These are phyloP conservation scores for Anguilla anguilla DNA, from an alignment of 2,797 vertebrate species.

Conservation along the genomic window DNA sequence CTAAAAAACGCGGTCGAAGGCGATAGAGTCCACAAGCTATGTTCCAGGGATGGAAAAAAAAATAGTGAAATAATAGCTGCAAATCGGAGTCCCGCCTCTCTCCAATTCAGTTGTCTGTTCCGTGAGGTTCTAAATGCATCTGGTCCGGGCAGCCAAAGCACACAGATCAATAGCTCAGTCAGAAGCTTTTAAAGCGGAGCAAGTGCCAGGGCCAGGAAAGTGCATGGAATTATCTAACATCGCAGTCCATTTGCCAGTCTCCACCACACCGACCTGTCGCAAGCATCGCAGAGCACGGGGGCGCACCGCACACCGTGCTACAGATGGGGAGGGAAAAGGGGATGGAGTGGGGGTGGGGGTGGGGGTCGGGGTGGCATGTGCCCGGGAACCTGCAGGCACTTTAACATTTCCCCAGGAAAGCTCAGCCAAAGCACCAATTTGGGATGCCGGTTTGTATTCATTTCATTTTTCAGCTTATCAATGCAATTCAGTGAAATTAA, in stretches of 20 bases:
- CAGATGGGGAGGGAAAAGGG: neutral
- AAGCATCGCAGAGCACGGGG: neutral
- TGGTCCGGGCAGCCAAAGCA: constrained; percentile 54
- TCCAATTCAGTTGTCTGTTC: constrained; percentile 50
- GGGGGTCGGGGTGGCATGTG: neutral
- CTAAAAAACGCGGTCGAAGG: neutral
- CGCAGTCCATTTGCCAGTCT: constrained; percentile 57
- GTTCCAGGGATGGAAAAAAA: neutral
- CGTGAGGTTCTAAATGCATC: constrained; percentile 58
- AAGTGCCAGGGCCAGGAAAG: constrained; percentile 62
- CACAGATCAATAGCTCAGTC: constrained; percentile 66
- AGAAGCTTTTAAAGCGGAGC: constrained; percentile 66
- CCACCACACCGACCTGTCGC: constrained; percentile 33
- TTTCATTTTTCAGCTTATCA: neutral
- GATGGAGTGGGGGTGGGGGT: no score
- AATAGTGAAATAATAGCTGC: constrained; percentile 11
- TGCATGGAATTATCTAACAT: constrained; percentile 69
- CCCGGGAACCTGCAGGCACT: neutral
- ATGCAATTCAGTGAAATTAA: neutral
- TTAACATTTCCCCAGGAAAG: neutral
- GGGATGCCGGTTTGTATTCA: neutral
- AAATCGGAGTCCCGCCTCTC: constrained; percentile 24
- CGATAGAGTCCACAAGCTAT: neutral
- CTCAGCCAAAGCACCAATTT: neutral
- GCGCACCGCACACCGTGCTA: neutral